Base-by-base conservation (phyloP, 2,888 invertebrate species). In the Habroteleia sp. region DNA sequence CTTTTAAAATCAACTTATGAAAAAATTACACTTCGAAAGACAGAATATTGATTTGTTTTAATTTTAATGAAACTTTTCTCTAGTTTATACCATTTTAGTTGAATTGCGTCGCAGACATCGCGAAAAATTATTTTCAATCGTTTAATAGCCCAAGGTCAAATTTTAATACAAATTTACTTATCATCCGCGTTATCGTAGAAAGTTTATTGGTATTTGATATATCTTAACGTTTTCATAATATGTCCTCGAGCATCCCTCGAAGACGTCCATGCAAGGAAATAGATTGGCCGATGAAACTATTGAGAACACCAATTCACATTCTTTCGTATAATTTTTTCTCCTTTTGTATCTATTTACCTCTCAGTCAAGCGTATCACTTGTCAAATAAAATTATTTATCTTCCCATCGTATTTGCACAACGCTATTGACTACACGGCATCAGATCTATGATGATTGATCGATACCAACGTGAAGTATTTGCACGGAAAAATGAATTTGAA, bases 361-460 rank as follows among this genome's bases (percentile, higher is more conserved):
- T 13, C 42, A 7, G 42, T 4, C 58, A 14, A 14, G 37, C 20
- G n/a, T n/a, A n/a, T n/a, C 31, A 27, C 62, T 62, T 39, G 46
- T 62, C 48, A 48, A 37, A 48, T 46, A 48, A 33, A 62, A 48
- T 62, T 62, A 62, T 60, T 60, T 60, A 46, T 60, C 39, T 62
- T 39, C 27, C 11, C 39, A 14, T 8, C 37, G 39, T 62, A 17
- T 62, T 62, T 62, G 62, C 48, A 48, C 39, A 62, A 62, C 39
- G 20, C 13, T 48, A 27, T 17, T 29, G 44, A 33, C 42, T 35
- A 44, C 58, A 23, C 58, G 14, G 17, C 46, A 17, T 39, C 39
- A 39, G 39, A 62, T 48, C 37, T 25, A n/a, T 62, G 31, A 48
- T 39, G 29, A 44, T 14, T 7, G 29, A 10, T 14, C 33, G 7